Conservation (phyloP, 2,888 invertebrate genomes). For the Campoletis raptor region DNA sequence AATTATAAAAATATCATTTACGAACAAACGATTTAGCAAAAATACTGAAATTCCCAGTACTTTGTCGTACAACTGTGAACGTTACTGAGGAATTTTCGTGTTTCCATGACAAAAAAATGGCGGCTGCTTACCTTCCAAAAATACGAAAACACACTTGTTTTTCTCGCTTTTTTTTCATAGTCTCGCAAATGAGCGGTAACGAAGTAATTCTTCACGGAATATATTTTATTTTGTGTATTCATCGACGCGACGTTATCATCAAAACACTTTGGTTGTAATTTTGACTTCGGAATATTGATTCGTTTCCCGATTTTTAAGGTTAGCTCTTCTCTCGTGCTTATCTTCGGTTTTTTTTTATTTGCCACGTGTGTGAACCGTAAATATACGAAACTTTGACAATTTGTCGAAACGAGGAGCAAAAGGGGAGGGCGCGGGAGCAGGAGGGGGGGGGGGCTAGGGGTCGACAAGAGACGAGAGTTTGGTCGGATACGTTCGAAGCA, state of each 20-base stretch:
- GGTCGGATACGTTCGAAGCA: conserved; percentile 30
- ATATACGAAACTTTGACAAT: conserved; percentile 71
- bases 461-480: conserved; percentile 11
- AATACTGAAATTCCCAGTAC: no score
- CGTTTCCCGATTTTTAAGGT: neutral
- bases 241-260: neutral
- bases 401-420: conserved; percentile 67
- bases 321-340: neutral
- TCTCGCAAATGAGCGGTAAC: neutral
- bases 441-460: neutral
- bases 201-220: neutral
- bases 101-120: neutral
- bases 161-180: neutral
- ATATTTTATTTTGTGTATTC: neutral
- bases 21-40: no score
- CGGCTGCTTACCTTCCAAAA: neutral
- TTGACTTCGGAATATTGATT: neutral
- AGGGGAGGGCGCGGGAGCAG: neutral
- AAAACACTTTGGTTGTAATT: neutral
- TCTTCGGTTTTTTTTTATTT: conserved; percentile 14
- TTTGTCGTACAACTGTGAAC: neutral
- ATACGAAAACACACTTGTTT: neutral
- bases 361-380: conserved; percentile 66
- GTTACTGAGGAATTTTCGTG: neutral
- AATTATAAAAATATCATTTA: no score